A percentile compares a stretch with the other conserved stretches of the same genome.
These are phyloP conservation scores for Syritta pipiens DNA, from an alignment of 2,888 invertebrate genomes.

Conservation along the genomic window DNA sequence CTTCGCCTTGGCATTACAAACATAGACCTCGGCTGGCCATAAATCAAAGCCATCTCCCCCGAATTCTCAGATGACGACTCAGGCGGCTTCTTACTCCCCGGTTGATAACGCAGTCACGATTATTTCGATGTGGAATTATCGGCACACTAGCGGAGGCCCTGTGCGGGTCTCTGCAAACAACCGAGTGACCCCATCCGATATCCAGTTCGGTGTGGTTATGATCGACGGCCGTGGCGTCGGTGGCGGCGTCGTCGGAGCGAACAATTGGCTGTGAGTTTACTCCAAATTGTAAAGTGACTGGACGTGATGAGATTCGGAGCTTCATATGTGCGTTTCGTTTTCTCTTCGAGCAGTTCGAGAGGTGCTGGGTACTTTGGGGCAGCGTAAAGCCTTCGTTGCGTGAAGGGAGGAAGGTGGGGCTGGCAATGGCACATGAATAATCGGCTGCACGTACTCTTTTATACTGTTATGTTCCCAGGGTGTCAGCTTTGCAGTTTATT, in stretches of 20 bases:
- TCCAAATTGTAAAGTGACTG: conserved; percentile 24
- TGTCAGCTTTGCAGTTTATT: conserved; percentile 23
- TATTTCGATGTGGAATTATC: conserved; percentile 36
- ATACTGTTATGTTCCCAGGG: conserved; percentile 22
- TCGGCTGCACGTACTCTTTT: conserved; percentile 39
- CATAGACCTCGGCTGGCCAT: conserved; percentile 22
- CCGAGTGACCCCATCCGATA: conserved; percentile 4
- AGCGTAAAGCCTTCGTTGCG: too few relatives aligned
- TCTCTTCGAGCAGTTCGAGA: not conserved
- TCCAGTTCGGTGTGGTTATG: conserved; percentile 6
- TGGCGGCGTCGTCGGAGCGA: too few relatives aligned
- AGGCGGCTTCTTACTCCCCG: too few relatives aligned
- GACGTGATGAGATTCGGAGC: conserved; percentile 14
- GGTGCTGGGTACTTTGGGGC: too few relatives aligned
- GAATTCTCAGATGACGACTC: too few relatives aligned
- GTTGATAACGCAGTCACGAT: conserved; percentile 50
- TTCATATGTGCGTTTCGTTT: not conserved
- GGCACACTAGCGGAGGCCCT: conserved; percentile 12
- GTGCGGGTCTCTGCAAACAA: not conserved
- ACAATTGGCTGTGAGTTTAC: conserved; percentile 11
- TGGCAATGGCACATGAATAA: conserved; percentile 50
- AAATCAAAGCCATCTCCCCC: conserved; percentile 31
- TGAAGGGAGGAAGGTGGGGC: too few relatives aligned
- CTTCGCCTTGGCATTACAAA: conserved; percentile 49
- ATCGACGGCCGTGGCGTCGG: too few relatives aligned